Conservation (phyloP, 2,888 invertebrate genomes). For the Polyploca ridens region DNA sequence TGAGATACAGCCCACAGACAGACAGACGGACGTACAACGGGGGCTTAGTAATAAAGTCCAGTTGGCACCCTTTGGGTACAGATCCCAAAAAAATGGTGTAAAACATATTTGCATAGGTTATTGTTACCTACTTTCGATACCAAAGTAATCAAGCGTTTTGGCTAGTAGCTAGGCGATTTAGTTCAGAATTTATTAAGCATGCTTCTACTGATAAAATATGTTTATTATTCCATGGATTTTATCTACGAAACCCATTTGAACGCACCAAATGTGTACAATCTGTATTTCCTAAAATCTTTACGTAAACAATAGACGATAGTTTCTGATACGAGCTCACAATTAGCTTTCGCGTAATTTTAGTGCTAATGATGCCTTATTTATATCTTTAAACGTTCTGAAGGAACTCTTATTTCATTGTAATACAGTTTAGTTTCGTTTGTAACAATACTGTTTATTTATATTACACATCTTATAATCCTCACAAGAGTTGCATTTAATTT, state of each 20-base stretch:
- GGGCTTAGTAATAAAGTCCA: too few relatives aligned
- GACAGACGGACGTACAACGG: too few relatives aligned
- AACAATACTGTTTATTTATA: conserved; percentile 35
- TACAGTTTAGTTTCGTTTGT: conserved; percentile 36
- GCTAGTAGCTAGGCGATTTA: background rate
- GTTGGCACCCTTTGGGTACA: too few relatives aligned
- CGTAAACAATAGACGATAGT: background rate
- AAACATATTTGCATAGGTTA: background rate
- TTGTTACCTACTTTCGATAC: background rate
- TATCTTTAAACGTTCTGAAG: conserved; percentile 21
- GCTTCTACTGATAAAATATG: background rate
- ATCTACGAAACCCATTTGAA: background rate
- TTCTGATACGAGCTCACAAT: background rate
- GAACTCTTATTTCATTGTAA: conserved; percentile 31
- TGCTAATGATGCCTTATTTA: conserved; percentile 62
- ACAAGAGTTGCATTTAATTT: conserved; percentile 41
- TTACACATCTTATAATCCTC: conserved; percentile 35
- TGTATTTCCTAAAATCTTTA: conserved; percentile 41
- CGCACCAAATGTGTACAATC: background rate
- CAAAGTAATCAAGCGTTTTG: background rate
- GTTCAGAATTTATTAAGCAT: background rate
- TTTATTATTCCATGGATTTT: background rate
- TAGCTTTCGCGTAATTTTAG: conserved; percentile 54
- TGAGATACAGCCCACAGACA: too few relatives aligned
- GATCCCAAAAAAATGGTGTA: background rate